Percentiles rank a stretch among this genome's conserved stretches.
These are phyloP conservation scores for Antheraea assamensis DNA, from an alignment of 2,888 invertebrate species.

Conservation along the genomic window DNA sequence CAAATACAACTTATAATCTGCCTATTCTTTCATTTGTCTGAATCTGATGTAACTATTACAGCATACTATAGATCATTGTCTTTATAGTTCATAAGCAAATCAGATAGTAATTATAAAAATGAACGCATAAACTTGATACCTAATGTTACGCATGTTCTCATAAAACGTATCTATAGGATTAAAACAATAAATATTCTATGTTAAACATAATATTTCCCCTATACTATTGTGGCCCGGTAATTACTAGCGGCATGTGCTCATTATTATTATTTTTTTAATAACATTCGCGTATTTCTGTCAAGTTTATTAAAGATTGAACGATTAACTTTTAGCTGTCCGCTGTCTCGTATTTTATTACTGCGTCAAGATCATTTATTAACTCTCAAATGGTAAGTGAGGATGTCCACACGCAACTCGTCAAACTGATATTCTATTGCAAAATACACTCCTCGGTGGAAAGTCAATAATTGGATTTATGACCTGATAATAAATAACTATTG, in stretches of 20 bases:
- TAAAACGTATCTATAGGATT: background rate
- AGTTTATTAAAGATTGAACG: background rate
- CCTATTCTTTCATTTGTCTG: background rate
- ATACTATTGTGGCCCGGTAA: background rate
- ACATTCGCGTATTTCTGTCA: background rate
- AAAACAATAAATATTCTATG: background rate
- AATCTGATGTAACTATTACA: background rate
- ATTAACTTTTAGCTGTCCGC: background rate
- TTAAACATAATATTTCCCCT: background rate
- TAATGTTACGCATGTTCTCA: background rate
- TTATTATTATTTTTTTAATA: background rate
- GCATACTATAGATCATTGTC: background rate
- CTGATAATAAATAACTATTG: slow-evolving; percentile 28
- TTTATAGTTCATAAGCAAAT: background rate
- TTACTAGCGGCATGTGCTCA: background rate
- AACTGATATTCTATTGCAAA: slow-evolving; percentile 9
- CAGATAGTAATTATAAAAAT: background rate
- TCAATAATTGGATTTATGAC: slow-evolving; percentile 45
- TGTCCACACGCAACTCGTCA: slow-evolving; percentile 11
- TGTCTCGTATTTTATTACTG: slow-evolving; percentile 15
- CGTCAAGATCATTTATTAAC: slow-evolving; percentile 19
- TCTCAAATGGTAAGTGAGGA: slow-evolving; percentile 5
- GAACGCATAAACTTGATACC: background rate
- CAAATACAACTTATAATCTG: no score
- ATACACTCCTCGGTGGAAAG: slow-evolving; percentile 35